phyloP scores from a whole-genome alignment of 2,797 vertebrate genomes.

The Neosalanx taihuensis region DNA sequence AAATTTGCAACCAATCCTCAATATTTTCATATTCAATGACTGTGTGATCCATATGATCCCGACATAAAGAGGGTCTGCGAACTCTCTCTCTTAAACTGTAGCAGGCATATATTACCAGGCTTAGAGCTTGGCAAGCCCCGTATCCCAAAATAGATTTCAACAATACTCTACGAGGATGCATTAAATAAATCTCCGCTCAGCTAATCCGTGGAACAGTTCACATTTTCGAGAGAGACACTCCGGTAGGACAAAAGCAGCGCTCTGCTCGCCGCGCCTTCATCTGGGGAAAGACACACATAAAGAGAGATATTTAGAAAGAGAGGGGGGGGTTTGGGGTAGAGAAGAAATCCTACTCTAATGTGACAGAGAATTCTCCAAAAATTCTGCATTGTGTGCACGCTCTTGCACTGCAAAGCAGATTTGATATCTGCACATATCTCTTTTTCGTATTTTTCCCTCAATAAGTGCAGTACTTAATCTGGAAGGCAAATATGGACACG shows the following conservation, averaged over 20 bases:
- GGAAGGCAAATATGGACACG: slow-evolving; percentile 70
- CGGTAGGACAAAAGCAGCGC: slow-evolving; percentile 74
- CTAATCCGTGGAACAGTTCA: slow-evolving; percentile 83
- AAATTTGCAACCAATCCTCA: slow-evolving; percentile 62
- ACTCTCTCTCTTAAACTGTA: slow-evolving; percentile 82
- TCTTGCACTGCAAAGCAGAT: slow-evolving; percentile 69
- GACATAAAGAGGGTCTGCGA: slow-evolving; percentile 79
- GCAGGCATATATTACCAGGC: slow-evolving; percentile 85
- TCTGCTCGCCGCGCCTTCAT: slow-evolving; percentile 72
- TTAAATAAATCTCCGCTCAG: slow-evolving; percentile 83
- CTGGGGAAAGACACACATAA: slow-evolving; percentile 76
- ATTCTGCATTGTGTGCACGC: slow-evolving; percentile 60
- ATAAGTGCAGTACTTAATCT: slow-evolving; percentile 73
- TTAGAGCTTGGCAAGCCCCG: slow-evolving; percentile 79
- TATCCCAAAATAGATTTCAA: slow-evolving; percentile 85
- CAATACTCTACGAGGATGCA: slow-evolving; percentile 83
- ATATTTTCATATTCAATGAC: slow-evolving; percentile 77
- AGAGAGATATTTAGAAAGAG: slow-evolving; percentile 72
- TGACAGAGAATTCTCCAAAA: slow-evolving; percentile 66
- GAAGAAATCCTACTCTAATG: slow-evolving; percentile 70
- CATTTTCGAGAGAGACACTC: slow-evolving; percentile 70
- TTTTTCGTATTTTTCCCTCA: slow-evolving; percentile 38
- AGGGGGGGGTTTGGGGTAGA: slow-evolving; percentile 42
- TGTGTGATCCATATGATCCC: slow-evolving; percentile 77
- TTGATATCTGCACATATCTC: slow-evolving; percentile 61